phyloP scores from a whole-genome alignment of 2,113 vertebrate genomes.

The Murina feae region DNA sequence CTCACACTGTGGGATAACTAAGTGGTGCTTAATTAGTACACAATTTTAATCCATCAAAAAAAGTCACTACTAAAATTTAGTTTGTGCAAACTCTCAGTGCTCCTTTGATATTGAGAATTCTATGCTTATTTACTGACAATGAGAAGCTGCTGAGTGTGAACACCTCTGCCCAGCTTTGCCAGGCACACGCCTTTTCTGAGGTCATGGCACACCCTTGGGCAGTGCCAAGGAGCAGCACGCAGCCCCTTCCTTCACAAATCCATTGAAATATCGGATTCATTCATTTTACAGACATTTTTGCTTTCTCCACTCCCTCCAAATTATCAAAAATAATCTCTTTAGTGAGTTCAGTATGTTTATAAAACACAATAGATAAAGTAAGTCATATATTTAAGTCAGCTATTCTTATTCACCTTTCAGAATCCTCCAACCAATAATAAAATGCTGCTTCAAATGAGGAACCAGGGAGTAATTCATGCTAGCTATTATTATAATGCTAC shows the following conservation, averaged over 20 bases:
- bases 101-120: neutral
- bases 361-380: neutral
- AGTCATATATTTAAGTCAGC: neutral
- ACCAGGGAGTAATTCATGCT: neutral
- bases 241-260: neutral
- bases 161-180: neutral
- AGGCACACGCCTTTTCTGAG: neutral
- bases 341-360: neutral
- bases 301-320: neutral
- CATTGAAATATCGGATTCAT: neutral
- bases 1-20: neutral
- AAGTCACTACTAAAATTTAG: neutral
- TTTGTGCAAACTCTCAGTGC: neutral
- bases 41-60: neutral
- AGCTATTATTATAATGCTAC: neutral
- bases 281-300: neutral
- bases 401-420: neutral
- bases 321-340: neutral
- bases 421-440: neutral
- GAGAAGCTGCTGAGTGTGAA: neutral
- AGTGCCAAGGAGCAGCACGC: fast-evolving
- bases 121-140: neutral
- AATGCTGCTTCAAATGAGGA: neutral
- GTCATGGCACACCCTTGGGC: too few species aligned
- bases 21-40: neutral